phyloP scores from a whole-genome alignment of 2,113 vertebrate species.

The Mirounga angustirostris region DNA sequence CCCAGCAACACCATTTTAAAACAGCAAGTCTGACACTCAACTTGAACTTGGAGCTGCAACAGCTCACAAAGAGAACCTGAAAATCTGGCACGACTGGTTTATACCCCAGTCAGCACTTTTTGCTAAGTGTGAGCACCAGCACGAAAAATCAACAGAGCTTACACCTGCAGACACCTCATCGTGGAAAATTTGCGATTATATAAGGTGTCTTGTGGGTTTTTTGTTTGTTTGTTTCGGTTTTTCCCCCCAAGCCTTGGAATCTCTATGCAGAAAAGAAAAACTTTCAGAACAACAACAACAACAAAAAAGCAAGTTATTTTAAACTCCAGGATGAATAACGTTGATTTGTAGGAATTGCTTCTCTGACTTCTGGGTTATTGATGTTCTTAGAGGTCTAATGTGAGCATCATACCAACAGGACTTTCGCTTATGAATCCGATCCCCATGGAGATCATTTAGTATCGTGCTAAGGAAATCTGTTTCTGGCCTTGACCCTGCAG shows the following conservation, averaged over 20 bases:
- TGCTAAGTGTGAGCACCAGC: rapidly evolving
- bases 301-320: neutral
- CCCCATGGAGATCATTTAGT: neutral
- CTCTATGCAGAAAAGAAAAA: neutral
- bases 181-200: neutral
- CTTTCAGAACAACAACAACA: neutral
- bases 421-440: rapidly evolving
- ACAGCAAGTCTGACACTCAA: conserved; percentile 57
- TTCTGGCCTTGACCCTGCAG: neutral
- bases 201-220: neutral
- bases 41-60: conserved; percentile 7
- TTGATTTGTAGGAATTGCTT: no score
- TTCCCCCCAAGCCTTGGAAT: neutral
- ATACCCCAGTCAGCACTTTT: conserved; percentile 54
- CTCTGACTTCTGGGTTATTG: neutral
- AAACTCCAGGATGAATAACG: neutral
- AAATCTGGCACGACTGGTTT: neutral
- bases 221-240: neutral
- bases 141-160: neutral
- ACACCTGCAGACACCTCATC: neutral
- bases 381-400: rapidly evolving
- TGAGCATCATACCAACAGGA: rapidly evolving
- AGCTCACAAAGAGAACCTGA: neutral
- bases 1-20: conserved; percentile 57
- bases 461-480: neutral